Base-by-base conservation (phyloP, 1,140 invertebrate genomes). In the Cotesia vestalis region DNA sequence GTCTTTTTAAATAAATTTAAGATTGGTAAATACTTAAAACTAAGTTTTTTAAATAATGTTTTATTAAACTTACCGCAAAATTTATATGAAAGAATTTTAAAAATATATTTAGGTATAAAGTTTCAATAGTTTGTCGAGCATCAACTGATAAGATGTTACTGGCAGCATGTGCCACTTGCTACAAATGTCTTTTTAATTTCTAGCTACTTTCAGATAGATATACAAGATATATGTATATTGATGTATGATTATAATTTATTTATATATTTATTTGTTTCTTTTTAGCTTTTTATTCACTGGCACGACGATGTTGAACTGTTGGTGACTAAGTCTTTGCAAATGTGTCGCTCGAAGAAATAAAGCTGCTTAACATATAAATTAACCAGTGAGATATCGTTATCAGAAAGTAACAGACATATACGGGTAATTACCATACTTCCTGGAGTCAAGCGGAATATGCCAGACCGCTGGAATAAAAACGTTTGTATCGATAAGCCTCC, bases 381-480 rank as follows among this genome's bases (percentile, higher is more conserved):
- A 67, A 67, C 79, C 55, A 67, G 11, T 46, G 69, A 69, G 74
- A 77, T 78, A 76, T 79, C 76, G 77, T 82, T 82, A 81, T 82
- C 81, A 80, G 71, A 73, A 78, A 53, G 71, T 71, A 72, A 57
- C 53, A 46, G 63, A 62, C 78, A 77, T 78, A 78, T 81, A 80
- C 72, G 81, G 81, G 79, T 75, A 67, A 78, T 83, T 83, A 83
- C 80, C 81, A 81, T 81, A 82, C 76, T 82, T 83, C 80, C 81
- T 81, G 78, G 64, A 69, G 40, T 53, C 6, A 46, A 46, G 40
- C 40, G 40, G 40, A 46, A 46, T 46, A 46, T 11, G 11, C 40
- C 4, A 8, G 40, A 46, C 40, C 40, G 40, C 40, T 46, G 40
- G 40, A 46, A 46, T 46, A 46, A 46, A 46, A 46, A 8, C 6